These are phyloP conservation scores for Plebejus anna DNA, from an alignment of 2,888 invertebrate genomes.

Conservation along the genomic window DNA sequence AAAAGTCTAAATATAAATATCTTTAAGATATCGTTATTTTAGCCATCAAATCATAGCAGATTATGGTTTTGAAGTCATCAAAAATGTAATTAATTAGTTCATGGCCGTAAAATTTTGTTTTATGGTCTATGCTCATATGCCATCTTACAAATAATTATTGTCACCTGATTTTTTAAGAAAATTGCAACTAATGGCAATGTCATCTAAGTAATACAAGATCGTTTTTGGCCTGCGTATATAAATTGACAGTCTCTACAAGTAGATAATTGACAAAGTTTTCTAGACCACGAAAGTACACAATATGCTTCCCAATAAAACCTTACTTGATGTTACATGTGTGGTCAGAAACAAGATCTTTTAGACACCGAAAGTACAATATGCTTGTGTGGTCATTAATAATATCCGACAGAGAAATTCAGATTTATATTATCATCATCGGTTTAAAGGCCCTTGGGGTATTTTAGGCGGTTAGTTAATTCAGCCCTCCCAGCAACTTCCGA, in stretches of 20 bases:
- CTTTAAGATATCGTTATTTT: background rate
- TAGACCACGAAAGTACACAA: too few species aligned
- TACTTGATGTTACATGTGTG: background rate
- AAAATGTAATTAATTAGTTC: background rate
- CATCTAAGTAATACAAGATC: too few species aligned
- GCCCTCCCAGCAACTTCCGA: slow-evolving; percentile 32
- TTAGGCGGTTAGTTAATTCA: slow-evolving; percentile 35
- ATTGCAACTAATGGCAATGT: too few species aligned
- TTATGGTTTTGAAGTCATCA: background rate
- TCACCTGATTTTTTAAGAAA: too few species aligned
- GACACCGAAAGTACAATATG: too few species aligned
- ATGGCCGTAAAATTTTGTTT: background rate
- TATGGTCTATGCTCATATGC: background rate
- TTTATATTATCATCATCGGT: slow-evolving; percentile 15
- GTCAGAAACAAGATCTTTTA: background rate
- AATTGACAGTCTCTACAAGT: too few species aligned
- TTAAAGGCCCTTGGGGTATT: slow-evolving; percentile 27
- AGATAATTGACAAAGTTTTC: too few species aligned
- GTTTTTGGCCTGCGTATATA: too few species aligned
- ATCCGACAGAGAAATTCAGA: slow-evolving; percentile 10
- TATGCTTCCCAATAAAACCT: background rate
- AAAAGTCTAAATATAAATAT: background rate
- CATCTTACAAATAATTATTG: too few species aligned
- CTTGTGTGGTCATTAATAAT: slow-evolving; percentile 7
- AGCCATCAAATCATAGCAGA: background rate